Base-by-base conservation (phyloP, 2,113 vertebrate genomes). In the Myotis davidii region DNA sequence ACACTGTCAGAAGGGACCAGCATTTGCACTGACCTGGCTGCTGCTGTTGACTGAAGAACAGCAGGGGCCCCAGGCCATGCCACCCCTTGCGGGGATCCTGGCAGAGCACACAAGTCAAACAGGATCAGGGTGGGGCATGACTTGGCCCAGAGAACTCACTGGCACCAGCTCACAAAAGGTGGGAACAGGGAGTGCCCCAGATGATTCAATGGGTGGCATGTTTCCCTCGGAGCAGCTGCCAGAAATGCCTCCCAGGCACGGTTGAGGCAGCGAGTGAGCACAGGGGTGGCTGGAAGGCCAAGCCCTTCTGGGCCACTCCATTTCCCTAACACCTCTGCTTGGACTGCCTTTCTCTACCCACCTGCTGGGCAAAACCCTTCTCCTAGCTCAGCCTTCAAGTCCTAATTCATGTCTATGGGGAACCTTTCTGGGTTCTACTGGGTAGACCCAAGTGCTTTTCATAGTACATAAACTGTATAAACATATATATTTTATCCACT, bases 151-250 rank as follows among this genome's bases (percentile, higher is more conserved):
- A 85, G 69, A 94, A 74, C 56, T 50, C 61, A 21, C 6, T 85
- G 94, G 96, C 90, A 96, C 52, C 10, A 27, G 59, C 12, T 93
- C 73, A 50, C 7, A 1, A 65, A 90, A 94, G 82, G 85, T 88
- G 85, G 92, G 73, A 84, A 92, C 56, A 96, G 92, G 96, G 97
- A 95, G 97, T 94, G 96, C 87, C 82, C 85, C 82, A 3, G 37
- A 65, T 98, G 97, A 96, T 12, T 97, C 95, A 98, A 32, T 9
- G 79, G 39, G 61, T 94, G 97, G 92, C 90, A 39, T 79, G 42
- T 18, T 90, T 92, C 73, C 90, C 81, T 86, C 34, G 50, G 90
- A 42, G 78, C 34, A 45, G 67, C 76, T 96, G 97, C 95, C 96
- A 94, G 73, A 78, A 88, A 61, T 90, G 92, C 54, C 82, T 96